Conservation (phyloP, 2,797 vertebrate genomes). For the Poecilia velifera region DNA sequence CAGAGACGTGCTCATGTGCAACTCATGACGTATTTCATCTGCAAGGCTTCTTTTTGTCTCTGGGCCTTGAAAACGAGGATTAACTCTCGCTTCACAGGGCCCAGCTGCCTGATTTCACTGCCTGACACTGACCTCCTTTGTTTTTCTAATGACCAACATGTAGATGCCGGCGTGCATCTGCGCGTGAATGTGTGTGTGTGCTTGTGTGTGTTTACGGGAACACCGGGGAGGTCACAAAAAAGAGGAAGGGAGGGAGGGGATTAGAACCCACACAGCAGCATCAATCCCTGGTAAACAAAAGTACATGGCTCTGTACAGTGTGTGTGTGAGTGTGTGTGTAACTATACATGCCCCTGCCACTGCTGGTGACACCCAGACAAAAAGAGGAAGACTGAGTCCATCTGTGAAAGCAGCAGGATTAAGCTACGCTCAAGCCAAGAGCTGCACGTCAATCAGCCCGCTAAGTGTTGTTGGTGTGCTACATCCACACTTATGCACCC, state of each 20-base stretch:
- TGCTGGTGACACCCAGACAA: conserved; percentile 73
- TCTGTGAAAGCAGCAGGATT: conserved; percentile 78
- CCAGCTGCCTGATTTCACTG: conserved; percentile 71
- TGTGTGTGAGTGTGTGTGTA: conserved; percentile 34
- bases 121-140: conserved; percentile 79
- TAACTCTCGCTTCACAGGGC: conserved; percentile 68
- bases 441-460: conserved; percentile 71
- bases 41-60: conserved; percentile 64
- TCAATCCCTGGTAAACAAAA: conserved; percentile 63
- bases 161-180: conserved; percentile 48
- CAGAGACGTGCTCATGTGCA: conserved; percentile 30
- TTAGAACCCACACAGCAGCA: conserved; percentile 65
- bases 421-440: conserved; percentile 70
- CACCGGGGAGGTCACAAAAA: conserved; percentile 51
- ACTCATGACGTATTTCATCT: conserved; percentile 57
- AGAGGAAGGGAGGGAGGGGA: conserved; percentile 47
- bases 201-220: conserved; percentile 22
- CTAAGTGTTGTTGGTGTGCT: conserved; percentile 51
- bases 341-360: conserved; percentile 50
- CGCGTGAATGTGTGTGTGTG: conserved; percentile 15
- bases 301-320: conserved; percentile 46
- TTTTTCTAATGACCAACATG: conserved; percentile 73
- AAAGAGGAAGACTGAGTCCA: conserved; percentile 77
- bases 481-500: conserved; percentile 36
- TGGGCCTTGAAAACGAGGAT: conserved; percentile 70